Conservation (phyloP, 2,888 invertebrate species). For the Candidula unifasciata region DNA sequence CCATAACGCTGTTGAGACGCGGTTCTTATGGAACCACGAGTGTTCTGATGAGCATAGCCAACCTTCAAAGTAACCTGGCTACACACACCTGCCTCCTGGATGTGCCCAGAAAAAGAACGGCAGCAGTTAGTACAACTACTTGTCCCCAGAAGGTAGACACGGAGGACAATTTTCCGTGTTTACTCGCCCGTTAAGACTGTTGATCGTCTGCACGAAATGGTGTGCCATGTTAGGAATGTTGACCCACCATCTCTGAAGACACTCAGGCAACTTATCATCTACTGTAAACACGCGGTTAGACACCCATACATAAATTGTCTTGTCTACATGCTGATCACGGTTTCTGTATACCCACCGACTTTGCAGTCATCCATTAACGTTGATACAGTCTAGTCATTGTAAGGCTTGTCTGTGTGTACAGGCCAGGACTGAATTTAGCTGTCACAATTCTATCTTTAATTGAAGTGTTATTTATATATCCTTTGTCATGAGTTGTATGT, state of each 20-base stretch:
- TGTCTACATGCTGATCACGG: background rate
- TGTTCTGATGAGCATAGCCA: no score
- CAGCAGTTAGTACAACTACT: no score
- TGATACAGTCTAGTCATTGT: background rate
- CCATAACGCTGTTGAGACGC: no score
- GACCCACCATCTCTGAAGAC: constrained; percentile 14
- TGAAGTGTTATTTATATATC: no score
- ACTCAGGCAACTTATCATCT: constrained; percentile 24
- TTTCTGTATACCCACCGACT: background rate
- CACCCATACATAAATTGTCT: background rate
- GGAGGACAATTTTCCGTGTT: constrained; percentile 21
- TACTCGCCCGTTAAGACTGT: constrained; percentile 27
- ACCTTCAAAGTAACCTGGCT: no score
- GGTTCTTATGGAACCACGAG: no score
- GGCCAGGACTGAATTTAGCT: background rate
- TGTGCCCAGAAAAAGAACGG: no score
- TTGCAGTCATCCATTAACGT: background rate
- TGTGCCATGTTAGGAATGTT: constrained; percentile 12
- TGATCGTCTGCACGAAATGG: constrained; percentile 14
- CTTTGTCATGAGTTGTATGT: no score
- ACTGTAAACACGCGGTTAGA: background rate
- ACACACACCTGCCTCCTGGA: no score
- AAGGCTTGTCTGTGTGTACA: background rate
- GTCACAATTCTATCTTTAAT: background rate
- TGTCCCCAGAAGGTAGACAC: background rate